phyloP scores from a whole-genome alignment of 2,888 invertebrate species.

The Schrankia costaestrigalis region DNA sequence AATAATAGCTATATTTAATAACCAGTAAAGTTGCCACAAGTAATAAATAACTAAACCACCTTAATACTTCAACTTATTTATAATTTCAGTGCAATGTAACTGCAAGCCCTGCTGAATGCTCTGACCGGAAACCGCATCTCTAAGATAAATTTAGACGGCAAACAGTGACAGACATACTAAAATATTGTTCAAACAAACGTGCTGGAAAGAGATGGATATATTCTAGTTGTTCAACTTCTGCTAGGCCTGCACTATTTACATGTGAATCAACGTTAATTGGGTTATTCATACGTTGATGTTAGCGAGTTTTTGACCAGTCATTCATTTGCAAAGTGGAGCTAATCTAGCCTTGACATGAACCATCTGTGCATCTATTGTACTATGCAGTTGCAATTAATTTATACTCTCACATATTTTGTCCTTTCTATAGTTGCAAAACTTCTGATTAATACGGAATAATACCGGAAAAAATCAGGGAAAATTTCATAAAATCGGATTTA shows the following conservation, averaged over 20 bases:
- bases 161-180: conserved; percentile 53
- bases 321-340: conserved; percentile 13
- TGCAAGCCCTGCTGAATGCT: conserved; percentile 42
- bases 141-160: conserved; percentile 65
- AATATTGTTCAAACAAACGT: conserved; percentile 25
- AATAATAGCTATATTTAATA: no score
- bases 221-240: conserved; percentile 33
- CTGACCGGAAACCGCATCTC: conserved; percentile 68
- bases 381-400: not conserved
- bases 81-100: conserved; percentile 50
- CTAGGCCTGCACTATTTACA: conserved; percentile 40
- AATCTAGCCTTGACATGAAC: conserved; percentile 6
- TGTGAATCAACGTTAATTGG: conserved; percentile 45
- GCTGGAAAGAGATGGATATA: conserved; percentile 38
- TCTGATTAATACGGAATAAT: no score
- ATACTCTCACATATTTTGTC: not conserved
- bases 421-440: no score
- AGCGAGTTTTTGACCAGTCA: conserved; percentile 23
- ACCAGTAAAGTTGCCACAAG: no score
- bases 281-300: conserved; percentile 37
- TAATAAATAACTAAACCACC: no score
- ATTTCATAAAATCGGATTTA: no score
- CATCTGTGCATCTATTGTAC: not conserved
- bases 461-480: no score
- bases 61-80: no score